Evolutionary conservation across 2,888 invertebrate genomes (phyloP), one percentile per base, ranked within the genome.

Genomic region (Lycophotia porphyrea): DNA sequence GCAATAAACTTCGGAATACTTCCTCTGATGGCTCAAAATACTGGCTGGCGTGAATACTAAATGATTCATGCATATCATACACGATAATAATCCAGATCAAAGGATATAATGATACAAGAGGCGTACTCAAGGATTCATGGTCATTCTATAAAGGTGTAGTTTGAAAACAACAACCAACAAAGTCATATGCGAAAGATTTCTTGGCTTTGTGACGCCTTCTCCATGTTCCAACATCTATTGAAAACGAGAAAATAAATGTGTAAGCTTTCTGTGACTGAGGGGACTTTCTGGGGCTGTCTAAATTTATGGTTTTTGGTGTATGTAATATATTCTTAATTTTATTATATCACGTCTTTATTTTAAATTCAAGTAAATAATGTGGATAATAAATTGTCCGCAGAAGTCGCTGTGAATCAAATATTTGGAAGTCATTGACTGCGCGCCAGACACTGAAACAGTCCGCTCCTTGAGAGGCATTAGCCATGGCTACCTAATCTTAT

Each of bases 131-230:
- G 84, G 73, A 84, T 83, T 79, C 81, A 85, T 79, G 80, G 81
- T 76, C 80, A 73, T 80, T 78, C 74, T 76, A 75, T 78, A 82
- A 71, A 81, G 82, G 73, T 83, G 74, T 81, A 81, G 75, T 86
- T 87, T 76, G 76, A 47, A 84, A 78, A 79, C 72, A 71, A 71
- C 69, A 84, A 87, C 82, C 70, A 71, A 71, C 69, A 83, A 87
- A 81, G 87, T 87, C 80, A 82, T 67, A 81, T 52, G 36, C 31
- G 66, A 87, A 85, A 77, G 73, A 85, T 90, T 90, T 89, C 87
- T 92, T 91, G 91, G 90, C 91, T 79, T 81, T 74, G 80, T 91
- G 92, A 91, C 89, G 84, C 79, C 78, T 79, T 74, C 71, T 84
- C 72, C 74, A 82, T 86, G 78, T 82, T 87, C 76, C 71, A 76